Percentiles rank a stretch among this genome's conserved stretches.
Conservation (phyloP, 2,888 invertebrate genomes). For the Pomacea canaliculata region DNA sequence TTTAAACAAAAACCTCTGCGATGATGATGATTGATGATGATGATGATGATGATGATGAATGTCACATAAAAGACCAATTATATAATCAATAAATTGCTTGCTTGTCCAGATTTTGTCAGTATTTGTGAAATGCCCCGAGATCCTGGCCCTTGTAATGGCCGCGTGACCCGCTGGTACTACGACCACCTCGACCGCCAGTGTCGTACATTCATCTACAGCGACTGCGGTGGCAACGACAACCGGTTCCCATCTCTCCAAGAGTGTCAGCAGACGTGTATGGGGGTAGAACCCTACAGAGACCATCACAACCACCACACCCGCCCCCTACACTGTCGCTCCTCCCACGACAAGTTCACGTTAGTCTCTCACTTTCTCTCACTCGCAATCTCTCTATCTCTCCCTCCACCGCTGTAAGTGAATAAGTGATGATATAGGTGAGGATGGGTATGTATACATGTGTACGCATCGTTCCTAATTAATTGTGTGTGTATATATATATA, state of each 20-base stretch:
- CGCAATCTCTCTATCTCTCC: no score
- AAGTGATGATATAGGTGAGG: not conserved
- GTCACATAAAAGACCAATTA: no score
- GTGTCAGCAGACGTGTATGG: constrained; percentile 49
- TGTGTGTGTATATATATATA: not conserved
- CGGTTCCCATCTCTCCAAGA: constrained; percentile 53
- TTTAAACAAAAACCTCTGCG: not conserved
- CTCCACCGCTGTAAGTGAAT: not conserved
- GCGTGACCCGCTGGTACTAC: constrained; percentile 80
- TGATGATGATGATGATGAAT: no score
- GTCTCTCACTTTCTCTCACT: not conserved
- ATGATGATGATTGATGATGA: no score
- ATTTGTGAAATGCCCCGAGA: constrained; percentile 78
- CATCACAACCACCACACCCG: constrained; percentile 11
- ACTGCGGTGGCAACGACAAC: constrained; percentile 87
- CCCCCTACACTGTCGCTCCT: constrained; percentile 3
- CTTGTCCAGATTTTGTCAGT: constrained; percentile 32
- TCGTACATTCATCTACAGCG: constrained; percentile 85
- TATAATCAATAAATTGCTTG: no score
- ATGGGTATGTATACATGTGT: not conserved
- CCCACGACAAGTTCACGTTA: constrained; percentile 15
- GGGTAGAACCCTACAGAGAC: constrained; percentile 1
- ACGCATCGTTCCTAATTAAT: not conserved
- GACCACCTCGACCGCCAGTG: constrained; percentile 78
- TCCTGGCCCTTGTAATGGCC: constrained; percentile 79